Conservation (phyloP, 2,888 invertebrate genomes). For the Drosophila testacea region DNA sequence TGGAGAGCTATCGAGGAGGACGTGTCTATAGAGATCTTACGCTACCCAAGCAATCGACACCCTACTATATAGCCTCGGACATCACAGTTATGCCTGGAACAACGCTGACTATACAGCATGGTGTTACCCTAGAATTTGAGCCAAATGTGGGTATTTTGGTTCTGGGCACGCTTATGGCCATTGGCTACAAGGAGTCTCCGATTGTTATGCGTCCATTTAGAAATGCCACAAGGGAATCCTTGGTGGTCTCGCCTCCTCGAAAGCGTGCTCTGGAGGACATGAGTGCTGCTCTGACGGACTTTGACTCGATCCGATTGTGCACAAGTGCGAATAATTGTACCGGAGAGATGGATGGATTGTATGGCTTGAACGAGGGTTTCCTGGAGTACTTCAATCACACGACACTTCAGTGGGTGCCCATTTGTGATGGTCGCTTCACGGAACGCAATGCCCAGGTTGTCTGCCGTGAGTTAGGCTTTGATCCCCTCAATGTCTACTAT, state of each 20-base stretch:
- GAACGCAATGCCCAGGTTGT: slow-evolving; percentile 98
- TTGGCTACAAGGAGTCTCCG: slow-evolving; percentile 91
- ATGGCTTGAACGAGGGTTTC: slow-evolving; percentile 91
- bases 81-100: slow-evolving; percentile 98
- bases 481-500: slow-evolving; percentile 95
- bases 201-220: slow-evolving; percentile 90
- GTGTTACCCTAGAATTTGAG: slow-evolving; percentile 96
- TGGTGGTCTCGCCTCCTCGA: slow-evolving; percentile 53
- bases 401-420: slow-evolving; percentile 97
- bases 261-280: slow-evolving; percentile 87
- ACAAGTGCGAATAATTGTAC: slow-evolving; percentile 90
- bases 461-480: slow-evolving; percentile 96
- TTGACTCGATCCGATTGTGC: slow-evolving; percentile 91
- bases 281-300: slow-evolving; percentile 71
- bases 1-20: slow-evolving; percentile 90
- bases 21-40: slow-evolving; percentile 89
- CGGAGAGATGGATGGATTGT: slow-evolving; percentile 81
- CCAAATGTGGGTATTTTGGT: slow-evolving; percentile 98
- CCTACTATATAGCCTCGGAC: slow-evolving; percentile 94
- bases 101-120: slow-evolving; percentile 93
- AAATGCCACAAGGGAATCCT: slow-evolving; percentile 74
- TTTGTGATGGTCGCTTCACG: slow-evolving; percentile 97
- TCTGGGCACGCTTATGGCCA: slow-evolving; percentile 94
- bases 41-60: slow-evolving; percentile 88
- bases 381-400: slow-evolving; percentile 98